Evolutionary conservation across 2,113 vertebrate genomes (phyloP), one percentile per base, ranked within the genome.

Genomic region (Solea solea): DNA sequence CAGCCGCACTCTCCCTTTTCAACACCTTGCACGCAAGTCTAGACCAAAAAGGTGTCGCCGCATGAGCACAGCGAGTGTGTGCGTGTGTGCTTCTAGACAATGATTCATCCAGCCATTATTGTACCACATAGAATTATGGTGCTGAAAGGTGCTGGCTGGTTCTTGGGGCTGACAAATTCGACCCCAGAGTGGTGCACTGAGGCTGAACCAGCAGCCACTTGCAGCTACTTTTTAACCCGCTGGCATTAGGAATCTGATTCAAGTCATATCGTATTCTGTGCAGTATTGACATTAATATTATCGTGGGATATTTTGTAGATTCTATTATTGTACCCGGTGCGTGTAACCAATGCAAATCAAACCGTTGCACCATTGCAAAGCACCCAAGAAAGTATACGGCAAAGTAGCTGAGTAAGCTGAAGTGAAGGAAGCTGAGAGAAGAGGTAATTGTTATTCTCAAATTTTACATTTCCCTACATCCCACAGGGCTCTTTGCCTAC

Each of bases 61-160:
- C 34, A 71, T 12, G 66, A 68, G 53, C 71, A 72, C 54, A 72
- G 25, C 34, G 40, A 21, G 40, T 54, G 65, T 58, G 21, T 72
- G 60, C 28, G 64, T 57, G 64, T 42, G 71, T 67, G 66, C 13
- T 25, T 56, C 12, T 64, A 54, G 61, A 66, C 78, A 76, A 60
- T 84, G 86, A 86, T 81, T 88, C 79, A 88, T 74, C 69, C 84
- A 53, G 53, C 77, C 74, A 65, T 83, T 74, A 82, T 85, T 83
- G 69, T 78, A 80, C 59, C 68, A 46, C 82, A 72, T 72, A 61
- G 84, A 86, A 84, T 85, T 77, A 67, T 13, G 41, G 63, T 62
- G 84, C 69, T 86, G 82, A 86, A 83, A 83, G 67, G 76, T 55
- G 15, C 58, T 59, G 74, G 76, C 76, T 67, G 60, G 54, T 14